Evolutionary conservation across 2,113 vertebrate species (phyloP), one percentile per base, ranked within the genome.

Genomic region (Psilopsiagon aurifrons): DNA sequence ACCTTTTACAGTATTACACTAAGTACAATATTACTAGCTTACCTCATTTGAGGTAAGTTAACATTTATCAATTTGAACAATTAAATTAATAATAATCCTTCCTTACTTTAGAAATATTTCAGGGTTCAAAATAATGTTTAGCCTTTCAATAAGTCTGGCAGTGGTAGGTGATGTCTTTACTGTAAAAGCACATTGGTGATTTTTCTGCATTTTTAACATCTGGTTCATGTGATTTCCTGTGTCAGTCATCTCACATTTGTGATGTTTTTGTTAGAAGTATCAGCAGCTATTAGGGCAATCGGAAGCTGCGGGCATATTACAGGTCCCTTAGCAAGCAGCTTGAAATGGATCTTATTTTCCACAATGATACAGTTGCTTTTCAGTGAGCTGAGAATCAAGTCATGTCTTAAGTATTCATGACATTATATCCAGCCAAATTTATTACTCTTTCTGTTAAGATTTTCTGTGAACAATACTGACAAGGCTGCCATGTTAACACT

Each of bases 341-440:
- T 88, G 59, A 95, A 75, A 41, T 67, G 68, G 63, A 49, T 92
- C 37, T 78, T 95, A 47, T 18, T 86, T 96, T 88, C 70, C 18
- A 11, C 69, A 64, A 63, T 70, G 55, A 81, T 83, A 63, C 29
- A 52, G 55, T 88, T 96, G 93, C 64, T 97, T 96, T 91, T 74
- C 73, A 80, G 75, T 77, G 51, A 60, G 81, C 57, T 86, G 55
- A 85, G 68, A 93, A 73, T 91, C 37, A 9, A 83, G 18, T 88
- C 68, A 20, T 83, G 35, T 91, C 89, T 96, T 97, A 94, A 98
- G 66, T 67, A 86, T 52, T 97, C 96, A 83, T 97, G 96, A 95
- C 91, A 96, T 95, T 94, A 62, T 84, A 95, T 94, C 86, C 77
- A 91, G 41, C 86, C 93, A 82, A 93, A 96, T 96, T 94, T 97